Conservation (phyloP, 2,113 vertebrate genomes). For the Ammodytes dubius region DNA sequence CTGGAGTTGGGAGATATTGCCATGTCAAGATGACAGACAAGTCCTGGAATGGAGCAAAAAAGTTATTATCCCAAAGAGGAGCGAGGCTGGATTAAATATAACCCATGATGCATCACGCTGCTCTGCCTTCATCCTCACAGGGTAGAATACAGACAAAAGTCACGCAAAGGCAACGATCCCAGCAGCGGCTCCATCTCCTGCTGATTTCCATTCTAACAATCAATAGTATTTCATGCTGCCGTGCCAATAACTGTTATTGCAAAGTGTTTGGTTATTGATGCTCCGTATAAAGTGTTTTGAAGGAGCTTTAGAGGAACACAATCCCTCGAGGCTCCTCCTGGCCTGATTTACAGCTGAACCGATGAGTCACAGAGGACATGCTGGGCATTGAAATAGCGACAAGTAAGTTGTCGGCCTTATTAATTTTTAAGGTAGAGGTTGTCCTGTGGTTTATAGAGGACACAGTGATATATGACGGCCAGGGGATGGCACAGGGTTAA, state of each 20-base stretch:
- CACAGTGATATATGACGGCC: slow-evolving; percentile 60
- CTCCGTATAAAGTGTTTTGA: slow-evolving; percentile 70
- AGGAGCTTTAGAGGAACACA: slow-evolving; percentile 72
- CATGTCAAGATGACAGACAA: slow-evolving; percentile 99
- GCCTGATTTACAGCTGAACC: slow-evolving; percentile 79
- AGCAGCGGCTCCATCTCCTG: slow-evolving; percentile 25
- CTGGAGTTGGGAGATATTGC: slow-evolving; percentile 98
- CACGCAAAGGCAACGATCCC: slow-evolving; percentile 34
- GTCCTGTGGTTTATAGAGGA: slow-evolving; percentile 71
- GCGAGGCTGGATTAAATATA: slow-evolving; percentile 96
- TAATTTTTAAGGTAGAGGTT: slow-evolving; percentile 78
- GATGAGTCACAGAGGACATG: slow-evolving; percentile 79
- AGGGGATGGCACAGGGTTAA: slow-evolving; percentile 43
- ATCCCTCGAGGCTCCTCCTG: slow-evolving; percentile 73
- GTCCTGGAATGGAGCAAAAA: slow-evolving; percentile 96
- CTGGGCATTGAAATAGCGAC: slow-evolving; percentile 76
- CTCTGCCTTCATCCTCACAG: slow-evolving; percentile 89
- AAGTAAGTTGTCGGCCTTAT: slow-evolving; percentile 77
- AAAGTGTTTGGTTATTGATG: slow-evolving; percentile 78
- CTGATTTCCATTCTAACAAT: slow-evolving; percentile 64
- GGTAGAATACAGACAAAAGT: slow-evolving; percentile 59
- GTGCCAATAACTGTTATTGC: slow-evolving; percentile 76
- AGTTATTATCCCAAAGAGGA: slow-evolving; percentile 98
- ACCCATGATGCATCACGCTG: slow-evolving; percentile 91
- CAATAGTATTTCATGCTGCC: slow-evolving; percentile 59